These are phyloP conservation scores for Taenioides sp. DNA, from an alignment of 2,797 vertebrate species.

Conservation along the genomic window DNA sequence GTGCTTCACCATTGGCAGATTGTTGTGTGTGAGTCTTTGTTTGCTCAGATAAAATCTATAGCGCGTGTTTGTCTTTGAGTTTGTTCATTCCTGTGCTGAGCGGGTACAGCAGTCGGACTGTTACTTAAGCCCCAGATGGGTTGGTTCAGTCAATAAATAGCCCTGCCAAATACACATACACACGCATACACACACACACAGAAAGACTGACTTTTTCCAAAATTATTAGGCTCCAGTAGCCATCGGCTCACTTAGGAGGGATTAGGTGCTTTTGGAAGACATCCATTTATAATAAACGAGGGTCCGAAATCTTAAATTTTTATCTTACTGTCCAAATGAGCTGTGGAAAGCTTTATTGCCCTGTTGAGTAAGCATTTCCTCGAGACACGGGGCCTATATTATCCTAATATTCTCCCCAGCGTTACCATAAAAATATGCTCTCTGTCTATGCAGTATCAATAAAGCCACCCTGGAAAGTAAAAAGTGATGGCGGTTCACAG, in stretches of 20 bases:
- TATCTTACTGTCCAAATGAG: slow-evolving; percentile 47
- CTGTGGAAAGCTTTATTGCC: slow-evolving; percentile 36
- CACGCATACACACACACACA: slow-evolving; percentile 10
- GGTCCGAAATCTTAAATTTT: slow-evolving; percentile 33
- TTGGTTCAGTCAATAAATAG: slow-evolving; percentile 27
- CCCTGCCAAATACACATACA: slow-evolving; percentile 2
- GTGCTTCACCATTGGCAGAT: slow-evolving; percentile 19
- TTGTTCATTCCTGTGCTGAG: slow-evolving; percentile 4
- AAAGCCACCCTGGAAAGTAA: slow-evolving; percentile 11
- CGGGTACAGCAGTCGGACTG: not conserved
- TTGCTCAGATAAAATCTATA: slow-evolving; percentile 7
- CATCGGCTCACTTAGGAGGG: slow-evolving; percentile 29
- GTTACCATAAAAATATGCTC: slow-evolving; percentile 25
- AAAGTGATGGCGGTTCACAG: slow-evolving; percentile 7
- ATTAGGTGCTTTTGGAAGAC: slow-evolving; percentile 43
- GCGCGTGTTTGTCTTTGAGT: slow-evolving; percentile 6
- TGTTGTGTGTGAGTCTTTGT: slow-evolving; percentile 12
- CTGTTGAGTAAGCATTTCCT: slow-evolving; percentile 50
- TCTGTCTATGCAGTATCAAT: slow-evolving; percentile 21
- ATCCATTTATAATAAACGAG: slow-evolving; percentile 41
- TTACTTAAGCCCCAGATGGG: slow-evolving; percentile 10
- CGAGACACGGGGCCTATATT: slow-evolving; percentile 27
- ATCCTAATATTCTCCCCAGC: slow-evolving; percentile 30
- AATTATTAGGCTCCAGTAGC: slow-evolving; percentile 25
- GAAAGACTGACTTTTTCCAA: slow-evolving; percentile 1